These are phyloP conservation scores for Leptinotarsa undecemlineata DNA, from an alignment of 1,140 invertebrate species.

Conservation along the genomic window DNA sequence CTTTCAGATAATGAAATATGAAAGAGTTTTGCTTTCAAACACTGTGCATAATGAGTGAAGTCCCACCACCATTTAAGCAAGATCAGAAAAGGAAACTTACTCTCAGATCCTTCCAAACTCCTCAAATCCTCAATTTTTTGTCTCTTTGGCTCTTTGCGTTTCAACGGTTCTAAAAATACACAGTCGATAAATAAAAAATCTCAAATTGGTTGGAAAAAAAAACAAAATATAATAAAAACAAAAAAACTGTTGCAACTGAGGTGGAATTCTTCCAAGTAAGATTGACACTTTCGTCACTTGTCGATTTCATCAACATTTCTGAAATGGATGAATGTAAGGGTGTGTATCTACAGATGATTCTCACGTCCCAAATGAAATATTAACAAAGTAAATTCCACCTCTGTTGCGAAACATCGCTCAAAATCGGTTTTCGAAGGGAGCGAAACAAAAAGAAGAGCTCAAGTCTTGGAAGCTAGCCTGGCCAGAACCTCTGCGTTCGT, in stretches of 20 bases:
- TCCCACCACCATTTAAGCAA: slow-evolving; percentile 44
- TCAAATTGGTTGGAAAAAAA: neutral
- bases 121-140: slow-evolving; percentile 64
- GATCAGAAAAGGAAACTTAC: slow-evolving; percentile 59
- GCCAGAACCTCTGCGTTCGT: slow-evolving; percentile 47
- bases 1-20: neutral
- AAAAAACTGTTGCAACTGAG: too few relatives aligned
- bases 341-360: too few relatives aligned
- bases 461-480: slow-evolving; percentile 43
- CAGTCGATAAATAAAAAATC: neutral
- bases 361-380: neutral
- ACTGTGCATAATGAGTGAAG: slow-evolving; percentile 9
- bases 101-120: slow-evolving; percentile 59
- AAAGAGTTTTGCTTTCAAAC: slow-evolving; percentile 12
- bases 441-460: slow-evolving; percentile 31
- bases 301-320: too few relatives aligned
- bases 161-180: slow-evolving; percentile 58
- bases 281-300: too few relatives aligned
- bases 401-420: too few relatives aligned
- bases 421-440: neutral
- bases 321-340: too few relatives aligned
- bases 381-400: too few relatives aligned
- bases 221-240: neutral
- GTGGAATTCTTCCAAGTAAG: too few relatives aligned
- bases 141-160: slow-evolving; percentile 58